Conservation (phyloP, 2,888 invertebrate genomes). For the Tipula confusa region DNA sequence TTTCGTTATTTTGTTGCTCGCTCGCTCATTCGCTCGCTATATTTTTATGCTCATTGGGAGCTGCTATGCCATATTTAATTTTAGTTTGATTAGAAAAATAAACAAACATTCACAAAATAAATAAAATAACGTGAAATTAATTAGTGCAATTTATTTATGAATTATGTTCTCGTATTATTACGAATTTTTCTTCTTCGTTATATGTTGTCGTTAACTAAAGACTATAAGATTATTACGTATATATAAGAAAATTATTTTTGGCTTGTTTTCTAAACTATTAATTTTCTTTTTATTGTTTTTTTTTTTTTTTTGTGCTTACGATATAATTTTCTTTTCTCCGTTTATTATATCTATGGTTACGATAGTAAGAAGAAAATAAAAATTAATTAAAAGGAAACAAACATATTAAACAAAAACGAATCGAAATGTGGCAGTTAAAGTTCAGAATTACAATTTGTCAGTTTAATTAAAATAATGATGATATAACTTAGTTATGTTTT, state of each 20-base stretch:
- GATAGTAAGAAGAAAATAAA: not conserved
- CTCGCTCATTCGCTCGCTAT: not conserved
- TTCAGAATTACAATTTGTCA: conserved; percentile 3
- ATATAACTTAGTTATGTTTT: not conserved
- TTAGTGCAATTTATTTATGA: conserved; percentile 25
- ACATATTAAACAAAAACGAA: not conserved
- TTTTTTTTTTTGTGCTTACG: not conserved
- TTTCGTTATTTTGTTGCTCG: not conserved
- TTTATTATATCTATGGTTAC: not conserved
- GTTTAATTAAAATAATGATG: not conserved
- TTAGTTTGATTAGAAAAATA: not conserved
- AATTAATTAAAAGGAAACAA: conserved; percentile 25
- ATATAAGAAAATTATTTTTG: not conserved
- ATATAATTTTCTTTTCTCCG: not conserved
- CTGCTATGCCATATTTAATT: not conserved
- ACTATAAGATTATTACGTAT: too few species aligned
- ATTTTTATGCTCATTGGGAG: not conserved
- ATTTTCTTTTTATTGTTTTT: conserved; percentile 9
- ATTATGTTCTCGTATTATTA: conserved; percentile 12
- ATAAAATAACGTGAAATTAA: conserved; percentile 25
- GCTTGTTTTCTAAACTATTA: conserved; percentile 20
- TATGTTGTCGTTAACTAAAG: conserved; percentile 4
- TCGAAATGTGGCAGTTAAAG: conserved; percentile 8
- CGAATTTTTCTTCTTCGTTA: not conserved
- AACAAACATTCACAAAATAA: not conserved